phyloP scores from a whole-genome alignment of 2,888 invertebrate species.

The Empis stercorea region DNA sequence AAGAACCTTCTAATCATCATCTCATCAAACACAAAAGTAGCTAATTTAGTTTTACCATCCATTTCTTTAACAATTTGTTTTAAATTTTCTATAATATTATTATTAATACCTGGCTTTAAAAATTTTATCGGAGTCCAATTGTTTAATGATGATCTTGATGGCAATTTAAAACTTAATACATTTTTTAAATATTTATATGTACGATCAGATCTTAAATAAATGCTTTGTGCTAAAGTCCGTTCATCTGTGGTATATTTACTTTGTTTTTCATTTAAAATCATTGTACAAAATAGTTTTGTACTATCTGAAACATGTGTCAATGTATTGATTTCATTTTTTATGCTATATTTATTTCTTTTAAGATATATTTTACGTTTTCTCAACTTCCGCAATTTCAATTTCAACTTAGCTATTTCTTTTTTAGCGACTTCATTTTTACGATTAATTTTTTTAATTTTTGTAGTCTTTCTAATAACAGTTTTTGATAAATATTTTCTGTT shows the following conservation, averaged over 20 bases:
- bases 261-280: neutral
- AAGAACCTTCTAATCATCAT: conserved; percentile 1
- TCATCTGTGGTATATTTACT: neutral
- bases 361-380: too few relatives aligned
- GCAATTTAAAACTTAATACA: conserved; percentile 1
- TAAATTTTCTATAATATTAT: neutral
- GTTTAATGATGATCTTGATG: neutral
- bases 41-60: neutral
- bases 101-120: neutral
- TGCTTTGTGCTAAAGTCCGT: conserved; percentile 1
- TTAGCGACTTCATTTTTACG: too few relatives aligned
- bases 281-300: neutral
- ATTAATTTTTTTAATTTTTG: too few relatives aligned
- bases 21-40: conserved; percentile 2
- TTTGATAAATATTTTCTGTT: too few relatives aligned
- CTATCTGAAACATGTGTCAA: too few relatives aligned
- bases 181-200: neutral
- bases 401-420: too few relatives aligned
- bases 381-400: too few relatives aligned
- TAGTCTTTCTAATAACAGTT: too few relatives aligned
- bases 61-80: neutral
- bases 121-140: conserved; percentile 1
- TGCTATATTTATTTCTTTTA: too few relatives aligned
- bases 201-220: neutral
- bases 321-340: too few relatives aligned